phyloP scores from a whole-genome alignment of 92 coral and sea anemone genomes.

The Epizoanthus scotinus region DNA sequence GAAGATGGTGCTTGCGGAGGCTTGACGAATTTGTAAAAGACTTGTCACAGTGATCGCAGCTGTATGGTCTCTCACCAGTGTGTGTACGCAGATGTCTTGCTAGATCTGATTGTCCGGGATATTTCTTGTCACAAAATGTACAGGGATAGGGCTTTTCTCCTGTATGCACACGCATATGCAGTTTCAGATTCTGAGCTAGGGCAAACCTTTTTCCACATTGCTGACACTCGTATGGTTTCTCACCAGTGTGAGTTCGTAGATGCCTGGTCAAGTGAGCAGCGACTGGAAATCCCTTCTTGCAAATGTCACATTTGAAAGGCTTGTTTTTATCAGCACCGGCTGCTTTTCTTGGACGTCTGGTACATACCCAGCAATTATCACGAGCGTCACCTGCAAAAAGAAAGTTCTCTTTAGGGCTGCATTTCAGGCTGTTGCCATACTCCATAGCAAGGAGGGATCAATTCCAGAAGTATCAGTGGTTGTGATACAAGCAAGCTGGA shows the following conservation, averaged over 20 bases:
- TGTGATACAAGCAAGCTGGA: no score
- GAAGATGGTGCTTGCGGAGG: slow-evolving; percentile 41
- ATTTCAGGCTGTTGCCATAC: slow-evolving; percentile 22
- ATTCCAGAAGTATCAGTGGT: no score
- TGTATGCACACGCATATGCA: slow-evolving; percentile 33
- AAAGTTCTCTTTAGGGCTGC: slow-evolving; percentile 36
- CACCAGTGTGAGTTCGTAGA: slow-evolving; percentile 33
- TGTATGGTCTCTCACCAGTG: slow-evolving; percentile 41
- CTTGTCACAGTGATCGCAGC: slow-evolving; percentile 35
- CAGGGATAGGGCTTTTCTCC: slow-evolving; percentile 38
- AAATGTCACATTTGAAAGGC: slow-evolving; percentile 29
- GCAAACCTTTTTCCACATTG: slow-evolving; percentile 35
- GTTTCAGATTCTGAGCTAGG: slow-evolving; percentile 35
- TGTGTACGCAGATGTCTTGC: slow-evolving; percentile 36
- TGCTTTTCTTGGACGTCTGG: slow-evolving; percentile 19
- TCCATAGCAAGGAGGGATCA: neutral
- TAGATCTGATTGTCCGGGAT: slow-evolving; percentile 37
- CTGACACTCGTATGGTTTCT: slow-evolving; percentile 33
- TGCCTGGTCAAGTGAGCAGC: slow-evolving; percentile 37
- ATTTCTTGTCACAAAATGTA: slow-evolving; percentile 33
- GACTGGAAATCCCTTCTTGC: slow-evolving; percentile 31
- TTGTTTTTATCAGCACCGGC: slow-evolving; percentile 10
- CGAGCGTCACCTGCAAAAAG: slow-evolving; percentile 28
- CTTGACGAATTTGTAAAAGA: slow-evolving; percentile 29
- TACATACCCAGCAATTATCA: slow-evolving; percentile 42